Percentiles rank a stretch among this genome's conserved stretches.
These are phyloP conservation scores for Campoplex nolae DNA, from an alignment of 2,888 invertebrate genomes.

Conservation along the genomic window DNA sequence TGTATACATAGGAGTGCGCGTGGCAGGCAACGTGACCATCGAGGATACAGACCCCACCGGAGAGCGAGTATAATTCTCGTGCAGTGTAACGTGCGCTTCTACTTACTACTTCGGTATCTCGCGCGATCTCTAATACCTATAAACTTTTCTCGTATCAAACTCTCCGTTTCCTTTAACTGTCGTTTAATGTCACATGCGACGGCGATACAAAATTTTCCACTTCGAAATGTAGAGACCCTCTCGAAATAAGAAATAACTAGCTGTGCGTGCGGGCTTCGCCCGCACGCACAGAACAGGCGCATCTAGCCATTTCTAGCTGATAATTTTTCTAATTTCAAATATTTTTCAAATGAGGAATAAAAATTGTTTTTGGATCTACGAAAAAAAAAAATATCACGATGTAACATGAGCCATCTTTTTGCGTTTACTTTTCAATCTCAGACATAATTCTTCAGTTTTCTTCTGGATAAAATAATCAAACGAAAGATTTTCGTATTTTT, in stretches of 20 bases:
- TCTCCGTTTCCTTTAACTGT: neutral
- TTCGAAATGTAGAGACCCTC: neutral
- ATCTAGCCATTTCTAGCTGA: too few relatives aligned
- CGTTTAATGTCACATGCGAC: neutral
- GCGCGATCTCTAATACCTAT: constrained; percentile 18
- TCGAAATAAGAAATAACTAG: neutral
- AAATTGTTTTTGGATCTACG: too few relatives aligned
- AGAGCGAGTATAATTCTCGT: constrained; percentile 67
- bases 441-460: too few relatives aligned
- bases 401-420: too few relatives aligned
- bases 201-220: neutral
- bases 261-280: too few relatives aligned
- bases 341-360: too few relatives aligned
- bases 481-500: too few relatives aligned
- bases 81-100: constrained; percentile 66
- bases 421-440: too few relatives aligned
- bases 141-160: neutral
- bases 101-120: constrained; percentile 4
- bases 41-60: constrained; percentile 44
- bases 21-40: constrained; percentile 83
- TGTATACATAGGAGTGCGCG: constrained; percentile 75
- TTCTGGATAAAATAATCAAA: too few relatives aligned
- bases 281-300: too few relatives aligned
- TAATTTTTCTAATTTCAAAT: too few relatives aligned
- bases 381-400: too few relatives aligned